A percentile compares a stretch with the other conserved stretches of the same genome.
Conservation (phyloP, 2,113 vertebrate genomes). For the Amphiprion percula region DNA sequence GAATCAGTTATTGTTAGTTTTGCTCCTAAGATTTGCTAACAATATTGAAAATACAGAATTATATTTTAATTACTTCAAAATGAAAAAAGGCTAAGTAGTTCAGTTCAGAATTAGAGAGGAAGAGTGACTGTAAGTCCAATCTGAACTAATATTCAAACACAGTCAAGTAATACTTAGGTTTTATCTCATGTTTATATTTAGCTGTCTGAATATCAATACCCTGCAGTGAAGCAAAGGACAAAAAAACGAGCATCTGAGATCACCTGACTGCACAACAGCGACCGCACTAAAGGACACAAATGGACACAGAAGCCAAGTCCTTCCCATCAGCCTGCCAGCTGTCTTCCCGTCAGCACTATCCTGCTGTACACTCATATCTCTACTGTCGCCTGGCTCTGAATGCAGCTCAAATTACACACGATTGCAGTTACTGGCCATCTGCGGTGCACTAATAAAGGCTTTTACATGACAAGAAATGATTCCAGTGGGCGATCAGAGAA, state of each 20-base stretch:
- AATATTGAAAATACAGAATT: no score
- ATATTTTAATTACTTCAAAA: no score
- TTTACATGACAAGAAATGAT: slow-evolving; percentile 49
- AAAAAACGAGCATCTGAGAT: slow-evolving; percentile 5
- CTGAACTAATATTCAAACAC: background rate
- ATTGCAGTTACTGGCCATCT: slow-evolving; percentile 59
- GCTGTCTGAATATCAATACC: background rate
- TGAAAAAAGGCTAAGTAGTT: no score
- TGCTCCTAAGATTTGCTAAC: no score
- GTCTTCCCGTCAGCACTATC: slow-evolving; percentile 57
- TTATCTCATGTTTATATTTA: background rate
- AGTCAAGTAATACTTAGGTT: slow-evolving; percentile 3
- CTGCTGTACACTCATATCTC: slow-evolving; percentile 46
- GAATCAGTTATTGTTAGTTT: no score
- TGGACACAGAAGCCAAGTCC: slow-evolving; percentile 21
- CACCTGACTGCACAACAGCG: slow-evolving; percentile 13
- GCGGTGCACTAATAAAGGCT: slow-evolving; percentile 53
- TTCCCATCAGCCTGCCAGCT: slow-evolving; percentile 63
- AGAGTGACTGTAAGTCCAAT: slow-evolving; percentile 1
- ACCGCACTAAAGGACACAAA: slow-evolving; percentile 23
- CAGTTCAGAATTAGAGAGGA: no score
- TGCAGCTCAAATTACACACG: slow-evolving; percentile 69
- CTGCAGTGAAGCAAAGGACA: background rate
- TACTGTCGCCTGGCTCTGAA: slow-evolving; percentile 51
- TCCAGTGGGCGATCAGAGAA: slow-evolving; percentile 30